Base-by-base conservation (phyloP, 2,797 vertebrate genomes). In the Sebastolobus alascanus region DNA sequence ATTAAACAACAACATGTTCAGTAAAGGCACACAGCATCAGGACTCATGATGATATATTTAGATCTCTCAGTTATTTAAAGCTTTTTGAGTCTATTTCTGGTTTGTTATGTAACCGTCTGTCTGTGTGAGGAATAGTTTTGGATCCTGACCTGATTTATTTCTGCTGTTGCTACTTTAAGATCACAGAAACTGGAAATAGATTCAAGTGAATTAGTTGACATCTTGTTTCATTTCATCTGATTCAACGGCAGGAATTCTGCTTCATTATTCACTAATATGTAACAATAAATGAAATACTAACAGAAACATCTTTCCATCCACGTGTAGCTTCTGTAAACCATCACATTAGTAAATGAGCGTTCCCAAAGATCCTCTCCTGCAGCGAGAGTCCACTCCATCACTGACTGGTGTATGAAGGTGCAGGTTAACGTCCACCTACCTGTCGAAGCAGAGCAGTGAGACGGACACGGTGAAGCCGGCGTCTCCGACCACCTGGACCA, bases 371-470 rank as follows among this genome's bases (percentile, higher is more conserved):
- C n/a, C n/a, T n/a, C n/a, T 59, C 56, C 56, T 18, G 56, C 14
- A 31, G 27, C 8, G 56, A 60, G 27, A 6, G 6, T 55, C n/a
- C 50, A 68, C 46, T 68, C 50, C 38, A n/a, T n/a, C n/a, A n/a
- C n/a, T 20, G 16, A 52, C 7, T n/a, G 20, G 16, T 25, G 58
- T 27, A 14, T 59, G 56, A 52, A 52, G 22, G 22, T 55, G 54
- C 14, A 10, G 4, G 35, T 40, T 16, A 1, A 16, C 12, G 2
- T 59, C 9, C n/a, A 71, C 96, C 91, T 91, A 99, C 98, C 97
- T 98, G 92, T 99, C 97, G 83, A 99, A 97, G 93, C 97, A 98
- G 88, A 97, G 92, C 94, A 98, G 96, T 0, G 96, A 96, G 83
- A 97, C 89, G 0, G 96, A 95, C 63, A 96, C 91, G 6, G 97